A percentile compares a stretch with the other conserved stretches of the same genome.
Evolutionary conservation across 2,888 invertebrate genomes (phyloP).

Genomic region (Hoplodrina ambigua): DNA sequence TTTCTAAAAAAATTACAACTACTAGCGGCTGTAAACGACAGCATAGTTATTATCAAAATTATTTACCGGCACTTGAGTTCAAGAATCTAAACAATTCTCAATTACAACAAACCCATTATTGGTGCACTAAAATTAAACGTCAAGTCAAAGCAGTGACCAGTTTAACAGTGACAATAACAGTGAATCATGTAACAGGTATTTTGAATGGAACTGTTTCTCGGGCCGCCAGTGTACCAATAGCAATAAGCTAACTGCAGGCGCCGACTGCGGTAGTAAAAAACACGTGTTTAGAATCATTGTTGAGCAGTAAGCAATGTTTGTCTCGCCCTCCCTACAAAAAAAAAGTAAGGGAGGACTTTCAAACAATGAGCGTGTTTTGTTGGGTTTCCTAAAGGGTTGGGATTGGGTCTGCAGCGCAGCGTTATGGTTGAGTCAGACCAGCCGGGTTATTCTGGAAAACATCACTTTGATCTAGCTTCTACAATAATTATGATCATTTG

Average conservation of each 20-base stretch:
- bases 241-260: constrained; percentile 58
- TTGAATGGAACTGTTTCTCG: constrained; percentile 57
- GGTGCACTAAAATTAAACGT: constrained; percentile 48
- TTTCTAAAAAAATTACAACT: background rate
- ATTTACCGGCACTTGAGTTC: background rate
- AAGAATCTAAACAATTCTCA: constrained; percentile 40
- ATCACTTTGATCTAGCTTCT: background rate
- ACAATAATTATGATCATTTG: background rate
- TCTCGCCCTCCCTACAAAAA: constrained; percentile 46
- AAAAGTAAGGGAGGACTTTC: constrained; percentile 30
- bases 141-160: constrained; percentile 41
- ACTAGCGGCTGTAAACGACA: background rate
- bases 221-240: constrained; percentile 34
- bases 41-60: background rate
- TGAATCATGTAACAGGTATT: constrained; percentile 69
- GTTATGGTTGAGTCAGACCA: constrained; percentile 6
- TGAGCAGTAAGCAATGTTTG: constrained; percentile 63
- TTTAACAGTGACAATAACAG: constrained; percentile 57
- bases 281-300: constrained; percentile 74
- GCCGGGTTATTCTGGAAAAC: constrained; percentile 7
- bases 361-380: constrained; percentile 30
- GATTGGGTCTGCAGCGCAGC: constrained; percentile 18
- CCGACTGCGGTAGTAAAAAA: constrained; percentile 62
- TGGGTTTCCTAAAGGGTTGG: background rate
- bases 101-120: constrained; percentile 30